These are phyloP conservation scores for Tetramorium alpestre DNA, from an alignment of 1,140 invertebrate genomes.

Conservation along the genomic window DNA sequence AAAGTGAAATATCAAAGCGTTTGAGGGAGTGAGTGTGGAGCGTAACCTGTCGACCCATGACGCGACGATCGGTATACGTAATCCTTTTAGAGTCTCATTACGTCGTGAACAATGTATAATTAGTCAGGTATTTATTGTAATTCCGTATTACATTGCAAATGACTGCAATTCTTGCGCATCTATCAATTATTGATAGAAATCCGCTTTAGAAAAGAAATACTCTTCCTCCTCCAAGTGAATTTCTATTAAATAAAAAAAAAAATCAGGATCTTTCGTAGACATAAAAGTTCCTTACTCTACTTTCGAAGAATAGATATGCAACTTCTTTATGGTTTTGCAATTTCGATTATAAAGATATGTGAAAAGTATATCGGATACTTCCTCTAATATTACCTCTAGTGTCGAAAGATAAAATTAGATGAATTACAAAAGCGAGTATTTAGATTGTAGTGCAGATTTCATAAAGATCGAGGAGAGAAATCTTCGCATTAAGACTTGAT, in stretches of 20 bases:
- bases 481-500: slow-evolving; percentile 4
- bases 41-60: not conserved
- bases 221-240: not conserved
- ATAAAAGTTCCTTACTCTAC: not conserved
- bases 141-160: slow-evolving; percentile 24
- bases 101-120: slow-evolving; percentile 29
- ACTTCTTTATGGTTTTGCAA: not conserved
- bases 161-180: not conserved
- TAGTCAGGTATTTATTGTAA: slow-evolving; percentile 17
- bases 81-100: slow-evolving; percentile 50
- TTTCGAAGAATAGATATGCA: not conserved
- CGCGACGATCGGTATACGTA: not conserved
- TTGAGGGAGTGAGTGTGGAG: not conserved
- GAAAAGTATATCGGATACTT: not conserved
- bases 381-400: not conserved
- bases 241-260: slow-evolving; percentile 3
- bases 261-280: not conserved
- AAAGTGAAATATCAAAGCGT: not conserved
- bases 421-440: not conserved
- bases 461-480: not conserved
- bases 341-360: not conserved
- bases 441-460: not conserved
- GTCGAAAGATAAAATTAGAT: not conserved
- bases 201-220: not conserved
- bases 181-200: not conserved